Evolutionary conservation across 2,888 invertebrate species (phyloP), one percentile per base, ranked within the genome.

Genomic region (Apamea epomidion): DNA sequence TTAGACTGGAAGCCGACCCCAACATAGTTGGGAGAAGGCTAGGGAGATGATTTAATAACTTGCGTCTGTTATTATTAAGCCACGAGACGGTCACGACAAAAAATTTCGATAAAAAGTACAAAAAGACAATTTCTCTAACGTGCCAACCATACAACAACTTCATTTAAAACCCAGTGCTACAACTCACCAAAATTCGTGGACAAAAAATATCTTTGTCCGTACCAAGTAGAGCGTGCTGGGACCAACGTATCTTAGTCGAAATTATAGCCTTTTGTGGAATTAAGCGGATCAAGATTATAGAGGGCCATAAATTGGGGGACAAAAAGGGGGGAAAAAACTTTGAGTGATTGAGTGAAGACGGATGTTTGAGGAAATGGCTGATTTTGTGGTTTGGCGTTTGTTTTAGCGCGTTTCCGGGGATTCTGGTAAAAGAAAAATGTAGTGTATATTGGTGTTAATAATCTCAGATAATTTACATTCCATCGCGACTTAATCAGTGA

Each of bases 131-230:
- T 71, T 25, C 4, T 12, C 29, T 1, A 10, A 48, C 16, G 72
- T 48, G 72, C 60, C 75, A 76, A 64, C 78, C 87, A 1, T 87
- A 48, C 0, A 4, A 54, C 21, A 29, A 14, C 54, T 45, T n/a
- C n/a, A 74, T 45, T 74, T 75, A 54, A 29, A 64, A 65, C 80
- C 80, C 76, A 80, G 42, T 87, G 65, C 4, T 45, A 29, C 70
- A 65, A 58, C 42, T n/a, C 10, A 48, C 42, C 14, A 62, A 73
- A 76, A 67, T 21, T 68, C n/a, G 45, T 73, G 69, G 88, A 48
- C 81, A 85, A 85, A 85, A 84, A 87, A 32, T 16, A 45, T 14
- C 76, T 85, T 85, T 85, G 85, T 85, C 64, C 76, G 4, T 14
- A 29, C 25, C 54, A 81, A 85, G 71, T 81, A 69, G 85, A 85